These are phyloP conservation scores for Argyrosomus japonicus DNA, from an alignment of 2,113 vertebrate species.

Conservation along the genomic window DNA sequence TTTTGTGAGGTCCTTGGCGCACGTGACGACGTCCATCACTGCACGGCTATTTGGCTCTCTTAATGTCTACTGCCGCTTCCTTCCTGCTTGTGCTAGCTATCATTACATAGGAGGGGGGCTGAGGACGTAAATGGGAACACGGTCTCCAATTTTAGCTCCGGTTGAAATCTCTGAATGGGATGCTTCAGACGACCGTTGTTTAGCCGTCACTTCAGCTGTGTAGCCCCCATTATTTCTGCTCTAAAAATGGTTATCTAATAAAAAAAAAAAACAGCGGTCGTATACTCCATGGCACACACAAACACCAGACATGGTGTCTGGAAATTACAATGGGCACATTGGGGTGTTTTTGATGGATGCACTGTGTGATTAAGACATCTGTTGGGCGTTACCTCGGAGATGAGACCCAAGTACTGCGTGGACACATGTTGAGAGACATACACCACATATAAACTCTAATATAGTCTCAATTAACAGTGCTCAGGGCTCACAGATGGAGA, in stretches of 20 bases:
- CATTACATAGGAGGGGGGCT: constrained; percentile 62
- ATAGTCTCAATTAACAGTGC: constrained; percentile 3
- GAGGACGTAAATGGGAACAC: constrained; percentile 20
- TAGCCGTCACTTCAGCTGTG: constrained; percentile 33
- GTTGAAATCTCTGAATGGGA: constrained; percentile 28
- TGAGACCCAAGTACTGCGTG: constrained; percentile 22
- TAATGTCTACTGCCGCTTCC: constrained; percentile 70
- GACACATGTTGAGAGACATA: constrained; percentile 18
- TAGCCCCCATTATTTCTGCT: constrained; percentile 49
- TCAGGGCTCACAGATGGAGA: constrained; percentile 15
- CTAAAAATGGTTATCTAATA: constrained; percentile 49
- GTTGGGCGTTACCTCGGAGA: constrained; percentile 47
- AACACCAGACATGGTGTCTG: constrained; percentile 24
- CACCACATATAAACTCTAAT: background rate
- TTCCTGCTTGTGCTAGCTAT: constrained; percentile 65
- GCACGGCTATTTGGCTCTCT: constrained; percentile 63
- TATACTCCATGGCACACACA: background rate
- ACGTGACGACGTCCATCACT: constrained; percentile 48
- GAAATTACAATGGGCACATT: constrained; percentile 48
- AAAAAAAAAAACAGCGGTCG: constrained; percentile 16
- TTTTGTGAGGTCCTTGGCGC: constrained; percentile 30
- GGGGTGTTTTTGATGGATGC: constrained; percentile 39
- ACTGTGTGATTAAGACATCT: constrained; percentile 76
- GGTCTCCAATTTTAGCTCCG: constrained; percentile 56
- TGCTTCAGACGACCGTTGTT: constrained; percentile 46